These are phyloP conservation scores for Gasterosteus nipponicus DNA, from an alignment of 2,113 vertebrate species.

Conservation along the genomic window DNA sequence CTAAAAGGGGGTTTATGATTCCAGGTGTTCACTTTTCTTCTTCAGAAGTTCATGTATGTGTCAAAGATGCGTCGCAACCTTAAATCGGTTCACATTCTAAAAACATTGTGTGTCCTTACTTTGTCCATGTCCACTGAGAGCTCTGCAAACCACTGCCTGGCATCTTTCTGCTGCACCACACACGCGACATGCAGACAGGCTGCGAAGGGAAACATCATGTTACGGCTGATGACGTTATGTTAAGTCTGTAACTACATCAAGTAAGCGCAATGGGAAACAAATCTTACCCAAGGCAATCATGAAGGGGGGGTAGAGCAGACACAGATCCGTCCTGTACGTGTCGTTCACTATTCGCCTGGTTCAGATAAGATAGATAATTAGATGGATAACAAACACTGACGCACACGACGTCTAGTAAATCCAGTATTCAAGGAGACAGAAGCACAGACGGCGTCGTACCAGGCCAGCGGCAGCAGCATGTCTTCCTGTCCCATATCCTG, in stretches of 20 bases:
- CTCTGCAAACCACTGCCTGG: constrained; percentile 98
- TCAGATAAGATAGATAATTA: constrained; percentile 49
- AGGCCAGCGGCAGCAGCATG: constrained; percentile 96
- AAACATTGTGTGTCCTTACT: constrained; percentile 77
- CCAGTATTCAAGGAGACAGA: background rate
- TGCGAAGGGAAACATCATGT: constrained; percentile 63
- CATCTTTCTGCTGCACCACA: constrained; percentile 99
- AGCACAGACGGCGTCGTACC: constrained; percentile 78
- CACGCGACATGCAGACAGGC: constrained; percentile 97
- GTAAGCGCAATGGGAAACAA: background rate
- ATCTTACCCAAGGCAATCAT: constrained; percentile 97
- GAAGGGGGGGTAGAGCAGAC: constrained; percentile 98
- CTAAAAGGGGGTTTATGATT: background rate
- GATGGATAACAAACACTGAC: constrained; percentile 49
- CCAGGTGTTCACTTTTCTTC: background rate
- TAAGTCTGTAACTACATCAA: constrained; percentile 35
- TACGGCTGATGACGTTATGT: constrained; percentile 13
- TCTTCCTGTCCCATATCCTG: constrained; percentile 99
- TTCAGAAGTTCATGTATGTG: background rate
- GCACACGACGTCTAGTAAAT: background rate
- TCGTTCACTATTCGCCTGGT: constrained; percentile 98
- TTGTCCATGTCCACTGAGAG: constrained; percentile 99
- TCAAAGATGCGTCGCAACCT: background rate
- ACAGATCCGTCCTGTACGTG: constrained; percentile 98
- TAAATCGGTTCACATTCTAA: background rate